Evolutionary conservation across 2,888 invertebrate genomes (phyloP).

Genomic region (Dexiosoma caninum): DNA sequence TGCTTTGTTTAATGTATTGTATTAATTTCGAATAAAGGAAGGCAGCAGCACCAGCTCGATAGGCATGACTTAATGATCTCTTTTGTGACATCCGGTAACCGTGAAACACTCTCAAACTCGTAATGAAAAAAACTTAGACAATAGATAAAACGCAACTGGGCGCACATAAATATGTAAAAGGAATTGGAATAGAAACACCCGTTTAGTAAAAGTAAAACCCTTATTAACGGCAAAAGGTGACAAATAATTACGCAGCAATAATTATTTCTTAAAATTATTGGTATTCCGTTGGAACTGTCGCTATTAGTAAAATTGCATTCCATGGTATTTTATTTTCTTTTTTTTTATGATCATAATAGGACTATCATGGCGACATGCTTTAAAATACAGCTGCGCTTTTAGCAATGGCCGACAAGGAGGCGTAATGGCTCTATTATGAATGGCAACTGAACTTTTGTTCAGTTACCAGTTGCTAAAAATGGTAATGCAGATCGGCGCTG

Average conservation of each 20-base stretch:
- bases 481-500: too few species aligned
- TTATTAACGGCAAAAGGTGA: conserved; percentile 42
- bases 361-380: too few species aligned
- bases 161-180: background rate
- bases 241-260: conserved; percentile 56
- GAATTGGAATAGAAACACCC: background rate
- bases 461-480: too few species aligned
- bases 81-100: conserved; percentile 52
- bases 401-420: too few species aligned
- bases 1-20: background rate
- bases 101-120: background rate
- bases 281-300: conserved; percentile 4
- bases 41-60: background rate
- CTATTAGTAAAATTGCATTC: background rate
- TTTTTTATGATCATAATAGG: background rate
- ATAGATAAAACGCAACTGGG: background rate
- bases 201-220: background rate
- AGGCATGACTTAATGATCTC: conserved; percentile 55
- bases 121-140: background rate
- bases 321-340: background rate
- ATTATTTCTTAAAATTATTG: conserved; percentile 53
- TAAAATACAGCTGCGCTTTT: too few species aligned
- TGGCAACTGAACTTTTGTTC: too few species aligned
- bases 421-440: too few species aligned
- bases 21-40: background rate